These are phyloP conservation scores for Chroicocephalus ridibundus DNA, from an alignment of 2,113 vertebrate species.

Conservation along the genomic window DNA sequence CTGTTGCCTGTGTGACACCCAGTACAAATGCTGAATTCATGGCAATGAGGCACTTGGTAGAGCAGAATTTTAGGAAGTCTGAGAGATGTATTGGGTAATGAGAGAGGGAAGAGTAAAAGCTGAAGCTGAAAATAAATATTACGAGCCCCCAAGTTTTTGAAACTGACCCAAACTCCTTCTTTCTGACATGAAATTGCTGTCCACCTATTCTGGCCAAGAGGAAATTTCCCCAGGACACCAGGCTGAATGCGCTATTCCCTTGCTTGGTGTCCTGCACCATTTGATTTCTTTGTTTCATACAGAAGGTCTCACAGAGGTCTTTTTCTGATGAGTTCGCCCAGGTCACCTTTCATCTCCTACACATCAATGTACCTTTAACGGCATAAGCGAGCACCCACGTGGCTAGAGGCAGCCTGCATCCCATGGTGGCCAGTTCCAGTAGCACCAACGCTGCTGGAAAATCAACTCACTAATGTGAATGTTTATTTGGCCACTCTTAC, in stretches of 20 bases:
- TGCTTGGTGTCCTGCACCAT: not conserved
- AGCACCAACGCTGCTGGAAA: not conserved
- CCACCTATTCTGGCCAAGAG: not conserved
- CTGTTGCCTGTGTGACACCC: not conserved
- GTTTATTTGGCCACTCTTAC: slow-evolving; percentile 32
- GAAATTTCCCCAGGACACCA: not conserved
- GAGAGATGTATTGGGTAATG: not conserved
- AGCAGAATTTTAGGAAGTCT: not conserved
- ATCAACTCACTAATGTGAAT: not conserved
- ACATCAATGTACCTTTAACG: not conserved
- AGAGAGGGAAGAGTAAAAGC: not conserved
- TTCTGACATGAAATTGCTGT: not conserved
- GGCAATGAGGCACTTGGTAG: not conserved
- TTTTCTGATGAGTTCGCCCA: not conserved
- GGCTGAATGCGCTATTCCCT: not conserved
- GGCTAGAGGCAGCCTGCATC: not conserved
- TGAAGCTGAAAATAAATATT: not conserved
- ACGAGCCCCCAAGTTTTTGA: not conserved
- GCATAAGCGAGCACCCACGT: not conserved
- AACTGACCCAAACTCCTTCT: not conserved
- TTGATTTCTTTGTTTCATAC: not conserved
- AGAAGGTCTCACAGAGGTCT: not conserved
- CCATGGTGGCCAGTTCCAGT: not conserved
- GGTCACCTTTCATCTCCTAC: not conserved
- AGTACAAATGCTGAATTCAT: not conserved